These are phyloP conservation scores for Halcyon smyrnensis DNA, from an alignment of 2,797 vertebrate genomes.

Conservation along the genomic window DNA sequence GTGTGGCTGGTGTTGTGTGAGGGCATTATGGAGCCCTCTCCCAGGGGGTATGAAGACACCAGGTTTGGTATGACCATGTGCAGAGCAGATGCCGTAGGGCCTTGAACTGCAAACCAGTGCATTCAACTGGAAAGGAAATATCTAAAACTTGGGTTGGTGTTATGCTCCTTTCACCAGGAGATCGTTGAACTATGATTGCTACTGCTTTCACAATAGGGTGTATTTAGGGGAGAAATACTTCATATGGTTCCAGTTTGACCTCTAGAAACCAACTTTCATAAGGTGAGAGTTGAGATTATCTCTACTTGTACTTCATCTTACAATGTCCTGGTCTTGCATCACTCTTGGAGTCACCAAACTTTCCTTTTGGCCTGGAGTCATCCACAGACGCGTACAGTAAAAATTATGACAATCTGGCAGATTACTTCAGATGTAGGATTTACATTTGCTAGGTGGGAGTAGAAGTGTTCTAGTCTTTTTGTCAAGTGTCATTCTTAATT, in stretches of 20 bases:
- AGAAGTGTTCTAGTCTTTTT: neutral
- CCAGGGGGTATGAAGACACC: rapidly evolving
- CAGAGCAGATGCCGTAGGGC: neutral
- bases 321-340: neutral
- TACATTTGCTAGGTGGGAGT: neutral
- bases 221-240: neutral
- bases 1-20: neutral
- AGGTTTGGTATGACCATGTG: neutral
- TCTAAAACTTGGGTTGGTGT: neutral
- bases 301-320: neutral
- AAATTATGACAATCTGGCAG: neutral
- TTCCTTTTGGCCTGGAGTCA: neutral
- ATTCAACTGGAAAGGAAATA: rapidly evolving
- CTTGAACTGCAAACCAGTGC: rapidly evolving
- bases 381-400: rapidly evolving
- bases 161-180: neutral
- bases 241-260: neutral
- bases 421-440: neutral
- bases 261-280: neutral
- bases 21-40: neutral
- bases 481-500: neutral
- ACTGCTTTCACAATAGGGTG: neutral
- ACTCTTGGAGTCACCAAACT: neutral
- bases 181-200: neutral
- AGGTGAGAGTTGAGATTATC: neutral